Evolutionary conservation across 2,113 vertebrate genomes (phyloP).

Genomic region (Pontoporia blainvillei): DNA sequence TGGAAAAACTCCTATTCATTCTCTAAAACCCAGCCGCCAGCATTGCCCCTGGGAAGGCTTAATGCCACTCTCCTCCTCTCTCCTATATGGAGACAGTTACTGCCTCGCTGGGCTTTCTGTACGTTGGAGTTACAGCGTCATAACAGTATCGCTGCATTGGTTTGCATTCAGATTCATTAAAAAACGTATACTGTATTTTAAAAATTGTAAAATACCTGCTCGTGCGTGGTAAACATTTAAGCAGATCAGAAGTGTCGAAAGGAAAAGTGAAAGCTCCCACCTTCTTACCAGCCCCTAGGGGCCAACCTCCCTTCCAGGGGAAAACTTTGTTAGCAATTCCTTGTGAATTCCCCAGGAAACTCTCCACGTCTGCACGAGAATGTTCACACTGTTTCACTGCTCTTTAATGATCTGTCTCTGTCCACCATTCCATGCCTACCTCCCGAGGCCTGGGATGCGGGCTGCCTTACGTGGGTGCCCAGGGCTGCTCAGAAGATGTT

Average conservation of each 20-base stretch:
- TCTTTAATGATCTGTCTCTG: neutral
- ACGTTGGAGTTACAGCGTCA: neutral
- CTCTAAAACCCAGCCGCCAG: neutral
- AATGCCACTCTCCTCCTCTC: neutral
- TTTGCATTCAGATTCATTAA: neutral
- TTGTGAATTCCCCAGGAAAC: neutral
- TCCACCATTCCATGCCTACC: accelerated
- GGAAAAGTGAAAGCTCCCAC: neutral
- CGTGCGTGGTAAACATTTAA: neutral
- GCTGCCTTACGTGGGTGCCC: neutral
- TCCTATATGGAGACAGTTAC: neutral
- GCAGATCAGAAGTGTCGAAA: neutral
- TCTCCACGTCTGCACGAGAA: neutral
- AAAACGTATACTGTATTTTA: neutral
- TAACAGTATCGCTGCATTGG: neutral
- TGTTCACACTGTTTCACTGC: accelerated
- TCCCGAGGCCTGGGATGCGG: neutral
- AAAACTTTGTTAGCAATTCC: neutral
- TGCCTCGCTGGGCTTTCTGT: neutral
- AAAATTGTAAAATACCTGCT: neutral
- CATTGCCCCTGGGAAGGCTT: neutral
- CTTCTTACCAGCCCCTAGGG: neutral
- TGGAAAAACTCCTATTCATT: neutral
- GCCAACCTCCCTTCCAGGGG: neutral
- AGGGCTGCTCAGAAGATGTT: neutral